Conservation (phyloP, 2,113 vertebrate genomes). For the Grammomys dolichurus region DNA sequence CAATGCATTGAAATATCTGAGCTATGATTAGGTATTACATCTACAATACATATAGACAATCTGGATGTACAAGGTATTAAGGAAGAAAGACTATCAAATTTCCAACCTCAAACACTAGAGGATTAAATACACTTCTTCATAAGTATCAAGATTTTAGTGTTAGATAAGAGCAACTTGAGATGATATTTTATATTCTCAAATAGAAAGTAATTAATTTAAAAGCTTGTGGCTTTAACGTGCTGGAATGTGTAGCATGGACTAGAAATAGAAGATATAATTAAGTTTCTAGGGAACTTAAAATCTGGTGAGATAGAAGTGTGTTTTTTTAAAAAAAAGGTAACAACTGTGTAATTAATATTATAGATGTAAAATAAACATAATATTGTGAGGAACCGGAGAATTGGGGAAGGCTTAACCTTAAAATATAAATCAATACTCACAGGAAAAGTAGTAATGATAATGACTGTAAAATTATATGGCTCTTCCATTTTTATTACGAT, state of each 20-base stretch:
- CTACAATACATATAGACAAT: not conserved
- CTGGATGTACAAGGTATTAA: not conserved
- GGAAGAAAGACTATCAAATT: not conserved
- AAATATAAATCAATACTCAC: not conserved
- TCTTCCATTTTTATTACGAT: not conserved
- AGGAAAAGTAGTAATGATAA: not conserved
- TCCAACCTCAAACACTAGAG: not conserved
- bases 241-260: not conserved
- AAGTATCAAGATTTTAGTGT: not conserved
- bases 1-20: not conserved
- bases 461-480: not conserved
- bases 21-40: not conserved
- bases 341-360: not conserved
- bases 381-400: not conserved
- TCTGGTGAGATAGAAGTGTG: not conserved
- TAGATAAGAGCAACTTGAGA: not conserved
- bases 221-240: not conserved
- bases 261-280: not conserved
- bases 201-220: slow-evolving; percentile 24
- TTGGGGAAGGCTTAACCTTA: not conserved
- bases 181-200: slow-evolving; percentile 8
- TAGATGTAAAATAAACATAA: not conserved
- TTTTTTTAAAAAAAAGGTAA: not conserved
- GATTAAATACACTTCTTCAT: not conserved
- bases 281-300: not conserved